phyloP scores from a whole-genome alignment of 2,797 vertebrate species.

The Phataginus tricuspis region DNA sequence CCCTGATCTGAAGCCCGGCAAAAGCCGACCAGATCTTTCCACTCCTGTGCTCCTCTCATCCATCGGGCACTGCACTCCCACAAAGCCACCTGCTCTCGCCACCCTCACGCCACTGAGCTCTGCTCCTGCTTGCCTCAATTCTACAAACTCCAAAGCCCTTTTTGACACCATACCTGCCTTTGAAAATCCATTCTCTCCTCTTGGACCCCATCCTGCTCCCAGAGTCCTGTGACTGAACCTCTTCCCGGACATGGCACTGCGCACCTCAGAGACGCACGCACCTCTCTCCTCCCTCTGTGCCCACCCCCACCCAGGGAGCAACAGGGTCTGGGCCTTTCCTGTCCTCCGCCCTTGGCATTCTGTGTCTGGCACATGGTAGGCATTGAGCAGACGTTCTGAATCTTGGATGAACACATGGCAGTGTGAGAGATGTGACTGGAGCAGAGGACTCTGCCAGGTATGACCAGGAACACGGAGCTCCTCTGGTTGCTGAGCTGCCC shows the following conservation, averaged over 20 bases:
- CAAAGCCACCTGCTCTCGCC: neutral
- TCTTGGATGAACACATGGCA: accelerated
- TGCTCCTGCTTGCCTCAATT: neutral
- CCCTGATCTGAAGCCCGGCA: neutral
- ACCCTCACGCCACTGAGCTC: neutral
- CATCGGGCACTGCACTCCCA: neutral
- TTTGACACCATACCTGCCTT: neutral
- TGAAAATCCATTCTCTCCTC: neutral
- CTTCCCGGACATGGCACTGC: neutral
- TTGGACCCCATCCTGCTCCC: neutral
- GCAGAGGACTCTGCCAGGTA: neutral
- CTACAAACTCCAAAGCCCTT: neutral
- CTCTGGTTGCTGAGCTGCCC: neutral
- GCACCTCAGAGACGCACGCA: accelerated
- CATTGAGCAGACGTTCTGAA: neutral
- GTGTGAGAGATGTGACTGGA: neutral
- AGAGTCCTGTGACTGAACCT: accelerated
- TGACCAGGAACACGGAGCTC: neutral
- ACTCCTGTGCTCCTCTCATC: too few species aligned
- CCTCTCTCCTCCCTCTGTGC: neutral
- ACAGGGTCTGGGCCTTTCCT: neutral
- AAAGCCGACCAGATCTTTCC: neutral
- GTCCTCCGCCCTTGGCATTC: neutral
- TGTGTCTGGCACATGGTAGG: neutral
- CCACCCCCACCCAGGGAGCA: neutral